Conservation (phyloP, 2,113 vertebrate species). For the Etheostoma cragini region DNA sequence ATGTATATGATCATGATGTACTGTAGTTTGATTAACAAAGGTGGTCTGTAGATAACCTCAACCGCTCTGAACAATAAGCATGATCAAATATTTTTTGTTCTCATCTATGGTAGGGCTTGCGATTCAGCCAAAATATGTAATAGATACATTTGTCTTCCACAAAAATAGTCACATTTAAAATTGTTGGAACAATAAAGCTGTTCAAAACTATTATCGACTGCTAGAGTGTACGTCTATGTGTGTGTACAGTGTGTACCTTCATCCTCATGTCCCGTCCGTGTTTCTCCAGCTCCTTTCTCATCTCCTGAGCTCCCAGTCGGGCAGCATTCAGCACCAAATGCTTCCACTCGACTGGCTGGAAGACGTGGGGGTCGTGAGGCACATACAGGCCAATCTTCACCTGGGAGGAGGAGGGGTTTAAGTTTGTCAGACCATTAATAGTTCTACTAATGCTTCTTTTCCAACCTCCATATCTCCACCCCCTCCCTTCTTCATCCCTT, state of each 20-base stretch:
- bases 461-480: background rate
- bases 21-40: background rate
- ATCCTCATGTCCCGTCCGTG: conserved; percentile 96
- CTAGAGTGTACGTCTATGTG: background rate
- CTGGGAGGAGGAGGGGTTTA: conserved; percentile 31
- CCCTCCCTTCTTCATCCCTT: background rate
- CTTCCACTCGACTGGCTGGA: conserved; percentile 97
- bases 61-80: background rate
- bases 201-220: background rate
- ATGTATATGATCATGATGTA: no score
- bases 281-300: conserved; percentile 95
- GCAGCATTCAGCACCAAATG: conserved; percentile 92
- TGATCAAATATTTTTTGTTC: background rate
- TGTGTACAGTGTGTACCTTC: conserved; percentile 86
- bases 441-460: no score
- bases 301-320: conserved; percentile 89
- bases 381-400: conserved; percentile 96
- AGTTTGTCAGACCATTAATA: background rate
- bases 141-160: background rate
- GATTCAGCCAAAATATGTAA: background rate
- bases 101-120: background rate
- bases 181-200: background rate
- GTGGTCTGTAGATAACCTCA: background rate
- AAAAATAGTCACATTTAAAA: background rate
- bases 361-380: conserved; percentile 94